Conservation (phyloP, 2,113 vertebrate species). For the Hippopotamus amphibius region DNA sequence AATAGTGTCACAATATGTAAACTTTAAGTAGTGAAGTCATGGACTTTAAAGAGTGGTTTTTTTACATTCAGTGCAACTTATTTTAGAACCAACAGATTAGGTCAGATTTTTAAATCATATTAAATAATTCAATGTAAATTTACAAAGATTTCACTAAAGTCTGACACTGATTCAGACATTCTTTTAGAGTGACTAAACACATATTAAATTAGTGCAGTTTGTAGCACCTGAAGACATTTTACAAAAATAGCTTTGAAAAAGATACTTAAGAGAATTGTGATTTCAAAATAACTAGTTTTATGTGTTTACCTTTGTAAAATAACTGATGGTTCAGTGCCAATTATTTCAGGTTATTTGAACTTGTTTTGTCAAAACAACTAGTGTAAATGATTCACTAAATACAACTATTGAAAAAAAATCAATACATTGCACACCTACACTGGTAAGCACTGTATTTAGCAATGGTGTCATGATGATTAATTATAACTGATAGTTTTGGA, state of each 20-base stretch:
- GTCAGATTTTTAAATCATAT: not conserved
- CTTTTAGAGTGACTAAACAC: not conserved
- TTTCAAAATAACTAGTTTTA: slow-evolving; percentile 1
- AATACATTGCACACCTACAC: not conserved
- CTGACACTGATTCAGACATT: not conserved
- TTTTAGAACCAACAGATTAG: slow-evolving; percentile 19
- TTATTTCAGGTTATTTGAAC: not conserved
- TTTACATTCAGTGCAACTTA: slow-evolving; percentile 33
- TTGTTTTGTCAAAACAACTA: not conserved
- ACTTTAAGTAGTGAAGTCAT: slow-evolving; percentile 52
- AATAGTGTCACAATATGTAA: slow-evolving; percentile 55
- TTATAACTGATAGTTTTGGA: not conserved
- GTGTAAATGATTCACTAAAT: not conserved
- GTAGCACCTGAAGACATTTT: not conserved
- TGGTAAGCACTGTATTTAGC: not conserved
- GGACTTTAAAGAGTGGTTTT: not conserved
- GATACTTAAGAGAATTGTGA: not conserved
- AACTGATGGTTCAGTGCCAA: not conserved
- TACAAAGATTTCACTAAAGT: not conserved
- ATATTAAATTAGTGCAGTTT: not conserved
- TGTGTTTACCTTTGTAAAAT: not conserved
- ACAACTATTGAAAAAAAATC: not conserved
- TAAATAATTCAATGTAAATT: not conserved
- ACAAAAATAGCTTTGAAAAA: not conserved
- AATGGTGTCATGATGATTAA: not conserved